Percentiles rank a stretch among this genome's conserved stretches.
phyloP scores from a whole-genome alignment of 2,888 invertebrate species.

The Microplitis deprimator region DNA sequence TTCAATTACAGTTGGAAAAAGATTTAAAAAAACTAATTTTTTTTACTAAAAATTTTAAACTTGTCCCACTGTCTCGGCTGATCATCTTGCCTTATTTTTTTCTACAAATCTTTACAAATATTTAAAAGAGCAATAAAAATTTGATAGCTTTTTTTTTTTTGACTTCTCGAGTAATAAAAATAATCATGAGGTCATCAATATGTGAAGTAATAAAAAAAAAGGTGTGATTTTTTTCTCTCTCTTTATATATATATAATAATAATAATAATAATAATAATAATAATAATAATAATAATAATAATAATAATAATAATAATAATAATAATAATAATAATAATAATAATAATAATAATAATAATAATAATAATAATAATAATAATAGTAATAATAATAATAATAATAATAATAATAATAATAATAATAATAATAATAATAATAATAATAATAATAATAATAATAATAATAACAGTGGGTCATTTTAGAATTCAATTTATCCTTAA shows the following conservation, averaged over 20 bases:
- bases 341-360: not conserved
- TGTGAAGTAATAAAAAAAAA: no score
- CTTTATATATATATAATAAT: not conserved
- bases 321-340: not conserved
- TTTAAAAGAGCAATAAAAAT: no score
- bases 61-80: no score
- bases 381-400: not conserved
- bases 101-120: no score
- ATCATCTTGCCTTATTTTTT: no score
- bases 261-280: no score
- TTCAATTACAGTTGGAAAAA: no score
- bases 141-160: no score
- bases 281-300: not conserved
- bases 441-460: not conserved
- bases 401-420: no score
- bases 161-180: not conserved
- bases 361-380: not conserved
- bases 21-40: no score
- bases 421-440: not conserved
- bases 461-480: not conserved
- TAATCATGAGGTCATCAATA: not conserved
- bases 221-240: not conserved
- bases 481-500: not conserved
- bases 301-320: not conserved
- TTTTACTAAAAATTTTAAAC: no score